These are phyloP conservation scores for Hoplostethus atlanticus DNA, from an alignment of 2,797 vertebrate species.

Conservation along the genomic window DNA sequence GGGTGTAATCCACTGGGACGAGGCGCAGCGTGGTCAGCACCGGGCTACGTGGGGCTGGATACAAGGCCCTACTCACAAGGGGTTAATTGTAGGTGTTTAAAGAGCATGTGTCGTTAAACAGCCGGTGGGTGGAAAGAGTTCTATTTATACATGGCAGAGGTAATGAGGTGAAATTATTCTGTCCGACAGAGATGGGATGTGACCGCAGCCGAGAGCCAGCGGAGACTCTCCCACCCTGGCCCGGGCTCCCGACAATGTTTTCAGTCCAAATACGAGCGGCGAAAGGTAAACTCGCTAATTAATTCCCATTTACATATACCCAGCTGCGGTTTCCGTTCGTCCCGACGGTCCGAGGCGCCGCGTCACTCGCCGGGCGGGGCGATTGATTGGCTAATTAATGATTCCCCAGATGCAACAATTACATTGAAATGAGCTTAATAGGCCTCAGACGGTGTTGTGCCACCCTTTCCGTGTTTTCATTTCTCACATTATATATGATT, in stretches of 20 bases:
- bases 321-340: slow-evolving; percentile 77
- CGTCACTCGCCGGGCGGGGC: slow-evolving; percentile 63
- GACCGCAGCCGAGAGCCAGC: slow-evolving; percentile 69
- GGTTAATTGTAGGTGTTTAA: slow-evolving; percentile 88
- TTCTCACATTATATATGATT: slow-evolving; percentile 65
- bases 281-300: slow-evolving; percentile 82
- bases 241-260: slow-evolving; percentile 80
- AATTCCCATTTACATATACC: slow-evolving; percentile 85
- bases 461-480: slow-evolving; percentile 67
- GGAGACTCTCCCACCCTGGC: slow-evolving; percentile 70
- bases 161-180: slow-evolving; percentile 87
- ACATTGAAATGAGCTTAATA: slow-evolving; percentile 79
- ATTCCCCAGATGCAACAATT: slow-evolving; percentile 83
- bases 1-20: slow-evolving; percentile 59
- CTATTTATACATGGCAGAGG: slow-evolving; percentile 82
- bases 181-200: slow-evolving; percentile 82
- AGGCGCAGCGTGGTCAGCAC: slow-evolving; percentile 42
- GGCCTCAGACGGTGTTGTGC: slow-evolving; percentile 59
- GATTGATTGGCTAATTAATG: slow-evolving; percentile 84
- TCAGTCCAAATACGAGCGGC: slow-evolving; percentile 81
- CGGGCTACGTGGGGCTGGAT: slow-evolving; percentile 67
- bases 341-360: slow-evolving; percentile 59
- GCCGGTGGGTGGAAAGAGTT: slow-evolving; percentile 79
- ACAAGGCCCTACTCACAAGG: slow-evolving; percentile 83
- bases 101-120: slow-evolving; percentile 83